Evolutionary conservation across 2,113 vertebrate species (phyloP), one percentile per base, ranked within the genome.

Genomic region (Heterocephalus glaber): DNA sequence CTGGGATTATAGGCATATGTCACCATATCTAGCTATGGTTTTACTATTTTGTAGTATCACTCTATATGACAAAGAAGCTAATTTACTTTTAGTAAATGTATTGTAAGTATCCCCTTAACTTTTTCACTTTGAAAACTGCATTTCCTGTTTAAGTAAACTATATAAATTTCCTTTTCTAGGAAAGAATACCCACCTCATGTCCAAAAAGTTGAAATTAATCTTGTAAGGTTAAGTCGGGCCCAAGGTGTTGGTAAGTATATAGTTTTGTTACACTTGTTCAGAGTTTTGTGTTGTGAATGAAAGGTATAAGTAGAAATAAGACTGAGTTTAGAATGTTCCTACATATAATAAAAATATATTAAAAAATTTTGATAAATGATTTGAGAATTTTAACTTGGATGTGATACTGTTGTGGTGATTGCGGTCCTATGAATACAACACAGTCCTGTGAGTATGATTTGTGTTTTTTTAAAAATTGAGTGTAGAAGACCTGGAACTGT

Each of bases 121-220:
- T 96, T 94, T 95, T 92, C 14, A 49, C 56, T 95, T 94, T 91
- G 76, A 93, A 96, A 89, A 83, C 44, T 16, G 11, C 7, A 54
- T 94, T 95, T 97, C 81, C 68, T 96, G 38, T 1, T 97, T 91
- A 92, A 98, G 74, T 97, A 88, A 98, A 97, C 56, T 7, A 0
- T 68, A 0, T 80, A 94, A 56, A 98, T 98, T 98, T 79, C 56
- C 58, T 98, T 97, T 98, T 98, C n/a, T 98, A 99, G 99, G 98
- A 99, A 99, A 91, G 99, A 99, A 96, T 99, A 99, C 72, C 99
- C 99, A 83, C 98, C 98, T 97, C 99, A 98, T 95, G 98, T 99
- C 96, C 99, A 98, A 95, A 98, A 98, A 98, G 96, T 98, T 98
- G 94, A 99, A 98, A 92, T 96, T 98, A 98, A 99, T 98, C 97